phyloP scores from a whole-genome alignment of 2,888 invertebrate species.

The Nemotelus nigrinus region DNA sequence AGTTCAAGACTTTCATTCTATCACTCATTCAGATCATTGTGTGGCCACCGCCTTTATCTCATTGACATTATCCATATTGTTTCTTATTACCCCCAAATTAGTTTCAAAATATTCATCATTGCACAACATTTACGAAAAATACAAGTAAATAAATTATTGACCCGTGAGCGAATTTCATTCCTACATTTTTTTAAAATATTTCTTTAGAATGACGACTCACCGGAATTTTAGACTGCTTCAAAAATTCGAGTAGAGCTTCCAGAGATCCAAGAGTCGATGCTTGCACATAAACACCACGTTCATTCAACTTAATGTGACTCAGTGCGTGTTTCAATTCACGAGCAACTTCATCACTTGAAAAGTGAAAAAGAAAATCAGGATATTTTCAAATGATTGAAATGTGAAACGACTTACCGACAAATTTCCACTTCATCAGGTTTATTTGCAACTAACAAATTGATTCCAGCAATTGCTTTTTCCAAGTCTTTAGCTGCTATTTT shows the following conservation, averaged over 20 bases:
- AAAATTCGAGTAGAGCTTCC: constrained; percentile 94
- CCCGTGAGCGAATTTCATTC: no score
- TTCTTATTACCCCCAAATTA: no score
- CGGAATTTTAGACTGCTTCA: constrained; percentile 91
- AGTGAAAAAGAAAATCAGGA: constrained; percentile 52
- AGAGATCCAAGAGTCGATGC: constrained; percentile 99
- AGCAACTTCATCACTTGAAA: constrained; percentile 81
- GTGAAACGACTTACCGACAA: constrained; percentile 67
- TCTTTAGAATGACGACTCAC: constrained; percentile 69
- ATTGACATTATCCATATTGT: no score
- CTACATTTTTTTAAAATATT: no score
- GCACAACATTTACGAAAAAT: not conserved
- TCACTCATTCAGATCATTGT: no score
- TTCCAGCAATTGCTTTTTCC: constrained; percentile 96
- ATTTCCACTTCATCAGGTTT: constrained; percentile 95
- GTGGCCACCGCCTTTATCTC: no score
- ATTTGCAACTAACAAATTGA: constrained; percentile 91
- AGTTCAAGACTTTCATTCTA: no score
- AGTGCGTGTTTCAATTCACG: constrained; percentile 88
- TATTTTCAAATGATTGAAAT: not conserved
- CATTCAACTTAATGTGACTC: constrained; percentile 89
- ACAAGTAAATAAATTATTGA: not conserved
- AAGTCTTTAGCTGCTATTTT: constrained; percentile 98
- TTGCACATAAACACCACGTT: constrained; percentile 98
- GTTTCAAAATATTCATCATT: no score